Percentiles rank a stretch among this genome's conserved stretches.
Conservation (phyloP, 92 coral and sea anemone genomes). For the Muricea muricata region DNA sequence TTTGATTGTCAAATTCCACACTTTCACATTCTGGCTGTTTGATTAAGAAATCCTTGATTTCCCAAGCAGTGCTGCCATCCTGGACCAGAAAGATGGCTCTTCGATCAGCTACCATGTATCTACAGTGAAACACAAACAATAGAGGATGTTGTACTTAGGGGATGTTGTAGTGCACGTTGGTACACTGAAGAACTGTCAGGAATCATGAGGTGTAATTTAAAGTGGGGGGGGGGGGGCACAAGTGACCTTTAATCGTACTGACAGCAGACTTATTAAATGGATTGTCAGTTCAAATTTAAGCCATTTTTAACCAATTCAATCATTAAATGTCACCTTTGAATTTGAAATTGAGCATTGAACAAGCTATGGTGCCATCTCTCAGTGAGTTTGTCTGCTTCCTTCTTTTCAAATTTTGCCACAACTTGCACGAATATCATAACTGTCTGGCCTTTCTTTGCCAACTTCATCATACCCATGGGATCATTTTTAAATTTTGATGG, state of each 20-base stretch:
- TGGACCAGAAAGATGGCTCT: constrained; percentile 81
- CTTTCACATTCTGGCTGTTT: constrained; percentile 92
- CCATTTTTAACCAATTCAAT: background rate
- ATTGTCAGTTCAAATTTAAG: background rate
- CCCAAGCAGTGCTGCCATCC: constrained; percentile 99
- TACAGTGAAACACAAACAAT: constrained; percentile 40
- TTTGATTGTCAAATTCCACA: constrained; percentile 98
- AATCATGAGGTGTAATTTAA: too few species aligned
- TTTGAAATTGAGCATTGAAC: constrained; percentile 91
- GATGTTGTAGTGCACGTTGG: too few species aligned
- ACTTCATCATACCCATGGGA: constrained; percentile 77
- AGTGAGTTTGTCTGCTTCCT: constrained; percentile 76
- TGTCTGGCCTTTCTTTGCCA: constrained; percentile 91
- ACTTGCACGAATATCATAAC: constrained; percentile 88
- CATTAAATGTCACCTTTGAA: constrained; percentile 71
- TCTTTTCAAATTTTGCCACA: constrained; percentile 75
- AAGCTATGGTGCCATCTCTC: constrained; percentile 90
- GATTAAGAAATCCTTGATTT: constrained; percentile 84
- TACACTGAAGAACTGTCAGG: too few species aligned
- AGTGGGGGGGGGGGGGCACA: too few species aligned
- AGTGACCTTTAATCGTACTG: too few species aligned
- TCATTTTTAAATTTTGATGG: constrained; percentile 81
- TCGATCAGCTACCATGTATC: constrained; percentile 91
- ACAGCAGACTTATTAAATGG: too few species aligned
- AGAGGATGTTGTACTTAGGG: background rate